Conservation (phyloP, 2,113 vertebrate genomes). For the Urocolius indicus region DNA sequence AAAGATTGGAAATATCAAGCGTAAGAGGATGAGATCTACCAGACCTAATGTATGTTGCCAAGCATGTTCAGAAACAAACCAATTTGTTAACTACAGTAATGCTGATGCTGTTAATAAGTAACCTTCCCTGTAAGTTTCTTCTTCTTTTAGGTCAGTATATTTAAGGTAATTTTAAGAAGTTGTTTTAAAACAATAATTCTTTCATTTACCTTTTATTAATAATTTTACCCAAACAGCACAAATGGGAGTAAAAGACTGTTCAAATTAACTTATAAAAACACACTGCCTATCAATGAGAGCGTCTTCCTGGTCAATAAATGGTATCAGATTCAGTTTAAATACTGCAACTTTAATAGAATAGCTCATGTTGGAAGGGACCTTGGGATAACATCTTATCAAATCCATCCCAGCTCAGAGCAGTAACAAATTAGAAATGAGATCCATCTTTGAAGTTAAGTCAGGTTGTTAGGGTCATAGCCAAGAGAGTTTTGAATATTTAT, state of each 20-base stretch:
- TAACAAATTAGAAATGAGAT: background rate
- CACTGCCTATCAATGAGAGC: background rate
- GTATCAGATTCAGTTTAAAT: background rate
- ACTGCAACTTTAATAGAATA: background rate
- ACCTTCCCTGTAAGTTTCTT: background rate
- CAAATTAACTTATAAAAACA: background rate
- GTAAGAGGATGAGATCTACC: background rate
- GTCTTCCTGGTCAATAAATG: background rate
- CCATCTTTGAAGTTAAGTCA: background rate
- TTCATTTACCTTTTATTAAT: background rate
- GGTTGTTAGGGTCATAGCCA: background rate
- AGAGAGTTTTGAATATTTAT: background rate
- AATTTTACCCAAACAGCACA: background rate
- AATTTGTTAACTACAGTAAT: background rate
- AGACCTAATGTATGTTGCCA: background rate
- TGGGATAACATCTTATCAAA: background rate
- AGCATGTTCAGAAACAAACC: background rate
- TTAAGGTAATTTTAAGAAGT: background rate
- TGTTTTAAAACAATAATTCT: background rate
- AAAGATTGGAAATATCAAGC: background rate
- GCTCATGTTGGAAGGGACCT: background rate
- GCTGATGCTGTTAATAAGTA: background rate
- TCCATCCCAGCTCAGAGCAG: background rate
- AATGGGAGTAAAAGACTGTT: rapidly evolving
- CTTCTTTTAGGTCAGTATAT: background rate